A percentile compares a stretch with the other conserved stretches of the same genome.
phyloP scores from a whole-genome alignment of 2,888 invertebrate genomes.

The Cheilosia scutellata region DNA sequence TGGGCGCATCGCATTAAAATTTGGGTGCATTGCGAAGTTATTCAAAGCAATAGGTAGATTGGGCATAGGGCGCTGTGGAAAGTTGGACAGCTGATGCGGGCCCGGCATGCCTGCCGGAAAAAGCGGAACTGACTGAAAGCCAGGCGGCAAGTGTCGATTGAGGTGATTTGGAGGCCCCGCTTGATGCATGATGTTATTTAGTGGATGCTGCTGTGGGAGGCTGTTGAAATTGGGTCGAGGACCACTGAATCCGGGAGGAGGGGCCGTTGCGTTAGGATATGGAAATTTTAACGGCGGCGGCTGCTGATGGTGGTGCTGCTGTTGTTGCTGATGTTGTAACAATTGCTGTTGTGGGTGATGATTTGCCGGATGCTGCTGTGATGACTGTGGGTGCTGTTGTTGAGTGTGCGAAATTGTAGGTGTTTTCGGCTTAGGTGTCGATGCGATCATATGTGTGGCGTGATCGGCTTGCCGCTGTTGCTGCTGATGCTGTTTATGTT shows the following conservation, averaged over 20 bases:
- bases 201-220: constrained; percentile 76
- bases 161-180: constrained; percentile 75
- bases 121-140: constrained; percentile 79
- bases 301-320: constrained; percentile 63
- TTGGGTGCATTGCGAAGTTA: constrained; percentile 84
- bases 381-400: constrained; percentile 69
- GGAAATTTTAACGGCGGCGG: constrained; percentile 55
- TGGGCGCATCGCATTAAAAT: constrained; percentile 83
- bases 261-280: constrained; percentile 55
- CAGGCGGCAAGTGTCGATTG: constrained; percentile 81
- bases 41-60: constrained; percentile 83
- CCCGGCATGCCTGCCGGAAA: constrained; percentile 79
- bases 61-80: constrained; percentile 73
- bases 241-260: constrained; percentile 70
- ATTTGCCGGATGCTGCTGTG: constrained; percentile 79
- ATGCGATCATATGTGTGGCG: constrained; percentile 73
- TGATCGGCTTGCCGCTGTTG: constrained; percentile 73
- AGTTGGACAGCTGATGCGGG: constrained; percentile 79
- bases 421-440: constrained; percentile 76
- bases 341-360: constrained; percentile 77
- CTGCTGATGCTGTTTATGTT: constrained; percentile 77
- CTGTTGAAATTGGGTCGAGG: constrained; percentile 72
- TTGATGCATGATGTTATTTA: constrained; percentile 78
- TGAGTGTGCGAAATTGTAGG: constrained; percentile 75
- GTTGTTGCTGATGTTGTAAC: constrained; percentile 72